phyloP scores from a whole-genome alignment of 2,113 vertebrate genomes.

The Xenopus borealis region DNA sequence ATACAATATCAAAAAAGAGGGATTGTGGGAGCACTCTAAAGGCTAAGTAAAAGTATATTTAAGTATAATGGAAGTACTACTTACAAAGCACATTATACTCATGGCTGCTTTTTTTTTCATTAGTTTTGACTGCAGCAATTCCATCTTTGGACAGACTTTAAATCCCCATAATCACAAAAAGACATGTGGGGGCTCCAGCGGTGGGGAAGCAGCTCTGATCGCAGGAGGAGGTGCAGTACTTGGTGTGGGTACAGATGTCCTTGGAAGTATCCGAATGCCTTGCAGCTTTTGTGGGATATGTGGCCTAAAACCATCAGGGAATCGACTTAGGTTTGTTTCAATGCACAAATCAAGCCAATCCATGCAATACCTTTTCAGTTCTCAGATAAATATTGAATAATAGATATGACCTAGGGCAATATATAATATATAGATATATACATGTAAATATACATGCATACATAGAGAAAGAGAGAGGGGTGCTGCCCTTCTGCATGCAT shows the following conservation, averaged over 20 bases:
- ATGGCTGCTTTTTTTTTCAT: not conserved
- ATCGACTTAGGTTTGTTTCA: conserved; percentile 37
- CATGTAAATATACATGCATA: no score
- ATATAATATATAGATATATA: no score
- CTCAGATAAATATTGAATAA: not conserved
- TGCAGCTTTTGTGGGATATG: conserved; percentile 69
- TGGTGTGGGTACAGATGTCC: conserved; percentile 64
- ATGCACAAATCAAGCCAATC: not conserved
- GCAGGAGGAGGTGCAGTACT: conserved; percentile 65
- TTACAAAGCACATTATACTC: no score
- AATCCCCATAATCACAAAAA: conserved; percentile 66
- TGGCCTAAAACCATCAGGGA: conserved; percentile 61
- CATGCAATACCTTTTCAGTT: no score
- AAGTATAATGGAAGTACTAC: no score
- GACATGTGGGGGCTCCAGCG: conserved; percentile 66
- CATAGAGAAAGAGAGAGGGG: no score
- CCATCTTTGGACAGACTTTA: conserved; percentile 65
- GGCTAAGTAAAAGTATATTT: no score
- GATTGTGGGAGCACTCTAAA: no score
- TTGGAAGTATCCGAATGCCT: conserved; percentile 65
- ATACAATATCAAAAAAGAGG: no score
- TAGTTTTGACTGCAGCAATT: conserved; percentile 74
- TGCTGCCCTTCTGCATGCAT: no score
- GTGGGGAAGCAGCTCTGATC: conserved; percentile 67
- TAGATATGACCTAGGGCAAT: not conserved